Percentiles rank a stretch among this genome's conserved stretches.
Evolutionary conservation across 2,888 invertebrate genomes (phyloP).

Genomic region (Caenorhabditis becei): DNA sequence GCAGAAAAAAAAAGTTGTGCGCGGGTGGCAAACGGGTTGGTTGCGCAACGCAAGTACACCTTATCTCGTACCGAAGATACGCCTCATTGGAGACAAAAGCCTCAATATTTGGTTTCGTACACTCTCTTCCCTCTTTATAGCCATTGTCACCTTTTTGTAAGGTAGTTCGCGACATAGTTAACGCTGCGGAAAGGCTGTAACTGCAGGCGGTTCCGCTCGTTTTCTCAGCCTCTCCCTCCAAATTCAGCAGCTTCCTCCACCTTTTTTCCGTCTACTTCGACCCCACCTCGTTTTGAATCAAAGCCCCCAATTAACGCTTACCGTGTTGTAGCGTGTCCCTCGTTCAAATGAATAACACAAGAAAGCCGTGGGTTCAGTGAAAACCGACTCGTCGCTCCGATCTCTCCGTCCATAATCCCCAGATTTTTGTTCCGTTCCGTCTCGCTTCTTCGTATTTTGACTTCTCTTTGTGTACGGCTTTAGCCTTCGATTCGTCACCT

Average conservation of each 20-base stretch:
- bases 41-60: slow-evolving; percentile 45
- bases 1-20: slow-evolving; percentile 16
- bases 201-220: slow-evolving; percentile 42
- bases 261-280: slow-evolving; percentile 16
- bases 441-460: slow-evolving; percentile 43
- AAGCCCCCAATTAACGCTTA: slow-evolving; percentile 43
- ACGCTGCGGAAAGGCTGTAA: slow-evolving; percentile 38
- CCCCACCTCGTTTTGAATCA: slow-evolving; percentile 26
- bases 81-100: slow-evolving; percentile 55
- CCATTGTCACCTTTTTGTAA: slow-evolving; percentile 52
- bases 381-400: slow-evolving; percentile 1
- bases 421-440: slow-evolving; percentile 40
- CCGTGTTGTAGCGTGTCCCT: slow-evolving; percentile 27
- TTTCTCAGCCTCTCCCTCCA: slow-evolving; percentile 9
- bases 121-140: slow-evolving; percentile 29
- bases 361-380: slow-evolving; percentile 32
- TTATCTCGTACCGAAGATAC: slow-evolving; percentile 42
- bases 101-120: slow-evolving; percentile 36
- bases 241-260: slow-evolving; percentile 1
- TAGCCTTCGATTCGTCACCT: slow-evolving; percentile 42
- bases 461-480: slow-evolving; percentile 47
- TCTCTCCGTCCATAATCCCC: slow-evolving; percentile 40
- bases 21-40: slow-evolving; percentile 44
- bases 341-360: slow-evolving; percentile 20
- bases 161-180: slow-evolving; percentile 42